Evolutionary conservation across 2,888 invertebrate species (phyloP).

Genomic region (Thyatira batis): DNA sequence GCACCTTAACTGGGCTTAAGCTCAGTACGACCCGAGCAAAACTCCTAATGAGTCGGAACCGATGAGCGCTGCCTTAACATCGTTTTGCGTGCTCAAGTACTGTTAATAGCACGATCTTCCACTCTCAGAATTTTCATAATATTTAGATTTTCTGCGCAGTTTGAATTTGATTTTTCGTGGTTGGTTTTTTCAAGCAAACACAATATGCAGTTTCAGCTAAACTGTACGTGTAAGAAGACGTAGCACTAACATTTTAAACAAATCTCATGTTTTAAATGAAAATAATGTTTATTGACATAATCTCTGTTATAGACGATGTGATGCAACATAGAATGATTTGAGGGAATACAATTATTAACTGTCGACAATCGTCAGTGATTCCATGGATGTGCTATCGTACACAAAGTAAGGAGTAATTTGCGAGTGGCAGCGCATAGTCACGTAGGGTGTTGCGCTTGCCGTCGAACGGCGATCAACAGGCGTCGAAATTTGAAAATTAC

Average conservation of each 20-base stretch:
- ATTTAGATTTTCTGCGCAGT: neutral
- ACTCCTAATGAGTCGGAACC: slow-evolving; percentile 71
- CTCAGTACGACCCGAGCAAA: slow-evolving; percentile 49
- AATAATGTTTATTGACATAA: no score
- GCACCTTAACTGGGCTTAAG: slow-evolving; percentile 67
- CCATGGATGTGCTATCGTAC: slow-evolving; percentile 33
- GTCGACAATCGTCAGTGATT: slow-evolving; percentile 32
- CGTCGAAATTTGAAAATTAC: slow-evolving; percentile 77
- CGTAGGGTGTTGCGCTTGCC: slow-evolving; percentile 35
- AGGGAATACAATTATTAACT: slow-evolving; percentile 22
- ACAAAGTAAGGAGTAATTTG: slow-evolving; percentile 48
- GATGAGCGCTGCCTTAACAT: slow-evolving; percentile 58
- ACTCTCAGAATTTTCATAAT: slow-evolving; percentile 7
- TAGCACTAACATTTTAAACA: no score
- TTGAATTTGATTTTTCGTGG: neutral
- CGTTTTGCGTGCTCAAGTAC: slow-evolving; percentile 59
- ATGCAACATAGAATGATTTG: neutral
- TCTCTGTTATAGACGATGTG: slow-evolving; percentile 21
- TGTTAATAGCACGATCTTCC: slow-evolving; percentile 41
- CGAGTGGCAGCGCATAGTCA: slow-evolving; percentile 21
- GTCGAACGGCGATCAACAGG: slow-evolving; percentile 67
- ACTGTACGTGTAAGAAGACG: no score
- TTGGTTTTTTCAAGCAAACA: neutral
- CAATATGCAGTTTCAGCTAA: neutral
- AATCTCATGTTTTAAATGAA: no score